Conservation (phyloP, 2,888 invertebrate species). For the Drosophila fungiperda region DNA sequence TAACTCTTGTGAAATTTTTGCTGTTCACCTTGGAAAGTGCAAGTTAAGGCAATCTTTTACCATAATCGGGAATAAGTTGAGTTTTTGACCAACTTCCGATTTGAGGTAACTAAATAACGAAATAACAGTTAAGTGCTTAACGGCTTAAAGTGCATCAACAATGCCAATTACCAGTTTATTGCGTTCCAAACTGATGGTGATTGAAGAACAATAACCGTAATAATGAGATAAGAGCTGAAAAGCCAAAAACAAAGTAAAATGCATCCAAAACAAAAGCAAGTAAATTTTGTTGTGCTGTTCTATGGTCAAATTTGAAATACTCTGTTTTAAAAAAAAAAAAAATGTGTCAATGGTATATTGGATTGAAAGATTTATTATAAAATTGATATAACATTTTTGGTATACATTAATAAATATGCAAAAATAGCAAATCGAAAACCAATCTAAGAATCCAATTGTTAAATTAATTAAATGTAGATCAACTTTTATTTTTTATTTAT, state of each 20-base stretch:
- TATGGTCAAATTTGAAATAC: not conserved
- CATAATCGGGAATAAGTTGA: not conserved
- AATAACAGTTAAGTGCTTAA: slow-evolving; percentile 9
- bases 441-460: too few species aligned
- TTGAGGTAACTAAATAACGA: slow-evolving; percentile 13
- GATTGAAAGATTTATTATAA: not conserved
- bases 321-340: not conserved
- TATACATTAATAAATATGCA: not conserved
- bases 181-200: slow-evolving; percentile 39
- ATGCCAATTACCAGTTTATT: slow-evolving; percentile 43
- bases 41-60: not conserved
- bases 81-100: not conserved
- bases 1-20: not conserved
- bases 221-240: slow-evolving; percentile 55
- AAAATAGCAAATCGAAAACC: not conserved
- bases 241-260: slow-evolving; percentile 35
- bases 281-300: not conserved
- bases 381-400: not conserved
- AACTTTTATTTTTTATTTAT: not conserved
- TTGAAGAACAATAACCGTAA: slow-evolving; percentile 44
- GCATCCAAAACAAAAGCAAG: slow-evolving; percentile 19
- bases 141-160: slow-evolving; percentile 21
- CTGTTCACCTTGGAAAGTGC: not conserved
- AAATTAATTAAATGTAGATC: not conserved
- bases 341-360: not conserved